phyloP scores from a whole-genome alignment of 2,797 vertebrate species.

The Spheniscus humboldti region DNA sequence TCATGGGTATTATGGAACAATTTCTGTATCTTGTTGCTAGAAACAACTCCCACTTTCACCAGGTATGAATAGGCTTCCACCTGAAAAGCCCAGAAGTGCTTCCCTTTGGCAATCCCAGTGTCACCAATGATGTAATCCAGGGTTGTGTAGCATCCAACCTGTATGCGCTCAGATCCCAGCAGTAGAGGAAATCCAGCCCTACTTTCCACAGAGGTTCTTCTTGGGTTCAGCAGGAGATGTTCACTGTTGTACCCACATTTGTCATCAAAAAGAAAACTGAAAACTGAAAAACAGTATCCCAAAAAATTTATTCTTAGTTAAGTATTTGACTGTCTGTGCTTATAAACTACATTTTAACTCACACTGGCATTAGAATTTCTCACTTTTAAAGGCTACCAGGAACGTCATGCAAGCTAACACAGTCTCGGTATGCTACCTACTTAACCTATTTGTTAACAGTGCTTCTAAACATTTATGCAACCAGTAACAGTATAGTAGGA shows the following conservation, averaged over 20 bases:
- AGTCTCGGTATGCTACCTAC: background rate
- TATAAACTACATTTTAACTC: background rate
- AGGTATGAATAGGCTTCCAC: constrained; percentile 90
- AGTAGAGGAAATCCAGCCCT: constrained; percentile 88
- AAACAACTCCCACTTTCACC: constrained; percentile 94
- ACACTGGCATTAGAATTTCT: background rate
- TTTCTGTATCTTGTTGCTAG: constrained; percentile 88
- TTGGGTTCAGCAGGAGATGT: constrained; percentile 82
- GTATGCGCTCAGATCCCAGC: constrained; percentile 87
- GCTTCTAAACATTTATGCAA: background rate
- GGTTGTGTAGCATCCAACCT: constrained; percentile 87
- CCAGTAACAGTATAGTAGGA: background rate
- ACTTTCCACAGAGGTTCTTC: constrained; percentile 88
- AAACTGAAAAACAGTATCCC: constrained; percentile 75
- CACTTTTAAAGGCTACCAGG: background rate
- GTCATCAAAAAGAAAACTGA: constrained; percentile 93
- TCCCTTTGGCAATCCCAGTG: constrained; percentile 87
- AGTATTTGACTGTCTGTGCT: background rate
- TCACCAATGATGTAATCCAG: constrained; percentile 95
- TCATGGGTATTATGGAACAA: constrained; percentile 93
- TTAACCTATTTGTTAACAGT: background rate
- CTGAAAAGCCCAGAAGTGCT: constrained; percentile 93
- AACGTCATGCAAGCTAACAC: background rate
- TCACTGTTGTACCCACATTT: constrained; percentile 93
- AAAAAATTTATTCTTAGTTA: background rate